Conservation (phyloP, 2,113 vertebrate genomes). For the Baryphthengus martii region DNA sequence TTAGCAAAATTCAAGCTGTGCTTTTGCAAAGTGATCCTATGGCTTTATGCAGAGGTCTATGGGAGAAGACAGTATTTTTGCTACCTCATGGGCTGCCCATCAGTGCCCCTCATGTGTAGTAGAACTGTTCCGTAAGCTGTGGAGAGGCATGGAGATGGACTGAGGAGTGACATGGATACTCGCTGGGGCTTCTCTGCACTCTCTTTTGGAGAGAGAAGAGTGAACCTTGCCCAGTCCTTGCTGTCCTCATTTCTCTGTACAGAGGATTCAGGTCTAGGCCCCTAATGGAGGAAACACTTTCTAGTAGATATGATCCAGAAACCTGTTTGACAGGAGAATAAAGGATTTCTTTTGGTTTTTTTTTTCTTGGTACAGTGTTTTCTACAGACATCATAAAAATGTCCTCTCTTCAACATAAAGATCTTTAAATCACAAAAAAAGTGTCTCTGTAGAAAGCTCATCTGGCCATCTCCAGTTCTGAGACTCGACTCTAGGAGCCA, state of each 20-base stretch:
- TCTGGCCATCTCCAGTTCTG: neutral
- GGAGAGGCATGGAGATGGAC: neutral
- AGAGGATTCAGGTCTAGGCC: neutral
- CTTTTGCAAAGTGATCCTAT: neutral
- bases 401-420: neutral
- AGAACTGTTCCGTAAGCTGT: neutral
- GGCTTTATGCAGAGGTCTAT: neutral
- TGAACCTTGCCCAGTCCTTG: neutral
- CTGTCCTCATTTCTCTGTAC: neutral
- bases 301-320: neutral
- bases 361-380: neutral
- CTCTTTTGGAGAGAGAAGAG: neutral
- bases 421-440: neutral
- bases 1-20: neutral
- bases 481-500: neutral
- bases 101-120: neutral
- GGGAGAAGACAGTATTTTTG: neutral
- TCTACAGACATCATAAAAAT: neutral
- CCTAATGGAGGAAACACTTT: neutral
- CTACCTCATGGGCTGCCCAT: neutral
- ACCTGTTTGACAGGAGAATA: neutral
- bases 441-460: neutral
- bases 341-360: neutral
- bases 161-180: neutral
- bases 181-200: neutral